Evolutionary conservation across 2,113 vertebrate genomes (phyloP), one percentile per base, ranked within the genome.

Genomic region (Silurus glanis): DNA sequence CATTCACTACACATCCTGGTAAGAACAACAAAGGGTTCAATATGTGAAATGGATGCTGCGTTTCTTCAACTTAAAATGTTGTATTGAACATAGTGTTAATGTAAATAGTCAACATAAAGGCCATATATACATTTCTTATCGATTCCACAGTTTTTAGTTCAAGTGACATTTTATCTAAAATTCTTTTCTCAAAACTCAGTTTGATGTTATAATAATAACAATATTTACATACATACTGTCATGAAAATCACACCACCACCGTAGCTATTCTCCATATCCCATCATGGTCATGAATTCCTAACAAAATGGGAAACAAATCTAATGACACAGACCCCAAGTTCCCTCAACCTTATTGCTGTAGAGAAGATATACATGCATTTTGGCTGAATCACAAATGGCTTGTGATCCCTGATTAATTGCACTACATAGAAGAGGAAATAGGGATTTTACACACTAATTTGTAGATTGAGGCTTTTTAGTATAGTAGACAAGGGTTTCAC

Each of bases 1-100:
- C 90, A 25, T 98, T 98, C 83, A 97, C 89, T 0, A 99, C 97
- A 0, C 93, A 95, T 84, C 89, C 94, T 93, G 97, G 97, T 98
- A 91, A 93, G 87, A 80, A 75, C 37, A 58, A 13, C 51, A 74
- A 49, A 4, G 56, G 6, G 21, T 7, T 28, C 47, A 8, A 1
- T 59, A 74, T n/a, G 19, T 75, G 45, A 55, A 25, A 23, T 53
- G 51, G n/a, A 58, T 75, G 23, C 9, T 28, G 9, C 37, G 9
- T 51, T 78, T 13, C 51, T 28, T 56, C 8, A 28, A 78, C 14
- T 13, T 6, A 4, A 28, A 28, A 58, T 56, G 37, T 37, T 37
- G 37, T 37, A 37, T 37, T 37, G 37, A 37, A 37, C 37, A n/a
- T n/a, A 37, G 37, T 37, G 37, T 37, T 1, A 67, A 28, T 28